Percentiles rank a stretch among this genome's conserved stretches.
These are phyloP conservation scores for Sminthurides bifidus DNA, from an alignment of 1,140 invertebrate genomes.

Conservation along the genomic window DNA sequence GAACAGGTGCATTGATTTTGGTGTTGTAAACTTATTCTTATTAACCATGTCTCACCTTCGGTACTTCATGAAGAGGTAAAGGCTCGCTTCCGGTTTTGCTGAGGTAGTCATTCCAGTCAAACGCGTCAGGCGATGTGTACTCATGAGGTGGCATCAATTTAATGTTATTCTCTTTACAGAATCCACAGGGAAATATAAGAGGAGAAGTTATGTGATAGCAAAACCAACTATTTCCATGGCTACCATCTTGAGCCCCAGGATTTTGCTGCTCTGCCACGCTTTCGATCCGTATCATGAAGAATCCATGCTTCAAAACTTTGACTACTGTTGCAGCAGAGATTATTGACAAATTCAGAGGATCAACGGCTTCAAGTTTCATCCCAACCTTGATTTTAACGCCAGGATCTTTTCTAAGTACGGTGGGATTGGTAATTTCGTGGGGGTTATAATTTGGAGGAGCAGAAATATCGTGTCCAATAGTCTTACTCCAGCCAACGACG, in stretches of 20 bases:
- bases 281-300: constrained; percentile 90
- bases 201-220: constrained; percentile 88
- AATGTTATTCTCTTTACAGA: constrained; percentile 74
- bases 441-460: constrained; percentile 63
- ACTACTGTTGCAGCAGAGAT: constrained; percentile 91
- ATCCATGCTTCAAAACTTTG: constrained; percentile 76
- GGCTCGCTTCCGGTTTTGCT: constrained; percentile 47
- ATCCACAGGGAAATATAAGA: constrained; percentile 86
- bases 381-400: constrained; percentile 57
- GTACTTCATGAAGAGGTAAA: constrained; percentile 51
- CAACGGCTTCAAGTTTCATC: constrained; percentile 93
- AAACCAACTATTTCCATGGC: constrained; percentile 51
- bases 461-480: constrained; percentile 67
- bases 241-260: no score
- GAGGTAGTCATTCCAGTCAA: constrained; percentile 76
- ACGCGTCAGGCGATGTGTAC: constrained; percentile 50
- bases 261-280: constrained; percentile 74
- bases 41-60: neutral
- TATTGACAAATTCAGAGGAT: constrained; percentile 82
- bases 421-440: constrained; percentile 52
- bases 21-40: neutral
- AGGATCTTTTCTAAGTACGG: neutral
- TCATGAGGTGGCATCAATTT: constrained; percentile 73
- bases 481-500: constrained; percentile 82
- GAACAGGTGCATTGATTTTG: neutral